These are phyloP conservation scores for Artibeus jamaicensis DNA, from an alignment of 2,797 vertebrate genomes.

Conservation along the genomic window DNA sequence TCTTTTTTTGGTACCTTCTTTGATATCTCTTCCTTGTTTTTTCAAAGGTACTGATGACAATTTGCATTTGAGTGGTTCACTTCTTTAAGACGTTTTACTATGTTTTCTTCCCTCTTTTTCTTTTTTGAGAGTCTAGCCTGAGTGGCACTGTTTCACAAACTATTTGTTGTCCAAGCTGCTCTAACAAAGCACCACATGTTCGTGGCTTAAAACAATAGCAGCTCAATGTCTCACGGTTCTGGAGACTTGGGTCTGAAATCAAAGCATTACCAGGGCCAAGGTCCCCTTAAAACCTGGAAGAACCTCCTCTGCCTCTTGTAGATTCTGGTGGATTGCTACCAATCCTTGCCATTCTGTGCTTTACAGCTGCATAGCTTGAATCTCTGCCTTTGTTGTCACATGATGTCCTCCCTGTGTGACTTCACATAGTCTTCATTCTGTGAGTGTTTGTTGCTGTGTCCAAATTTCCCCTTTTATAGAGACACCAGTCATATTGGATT, in stretches of 20 bases:
- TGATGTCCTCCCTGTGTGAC: background rate
- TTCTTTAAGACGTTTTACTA: constrained; percentile 21
- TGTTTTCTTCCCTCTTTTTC: no score
- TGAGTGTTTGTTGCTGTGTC: background rate
- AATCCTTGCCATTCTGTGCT: background rate
- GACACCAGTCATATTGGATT: background rate
- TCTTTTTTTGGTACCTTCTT: background rate
- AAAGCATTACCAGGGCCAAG: background rate
- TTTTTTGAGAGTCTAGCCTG: background rate
- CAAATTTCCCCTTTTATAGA: background rate
- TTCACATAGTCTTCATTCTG: background rate
- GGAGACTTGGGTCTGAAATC: background rate
- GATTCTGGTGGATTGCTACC: background rate
- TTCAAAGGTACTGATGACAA: background rate
- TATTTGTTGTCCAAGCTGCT: background rate
- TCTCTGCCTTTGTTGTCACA: background rate
- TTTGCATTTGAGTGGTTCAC: constrained; percentile 45
- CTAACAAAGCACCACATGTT: background rate
- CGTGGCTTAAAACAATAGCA: background rate
- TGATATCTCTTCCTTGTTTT: constrained; percentile 26
- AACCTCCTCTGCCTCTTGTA: background rate
- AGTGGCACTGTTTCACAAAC: background rate
- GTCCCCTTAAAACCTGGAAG: background rate
- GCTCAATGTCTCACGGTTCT: background rate
- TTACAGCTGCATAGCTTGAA: background rate